A percentile compares a stretch with the other conserved stretches of the same genome.
Evolutionary conservation across 2,888 invertebrate genomes (phyloP).

Genomic region (Tenthredo livida): DNA sequence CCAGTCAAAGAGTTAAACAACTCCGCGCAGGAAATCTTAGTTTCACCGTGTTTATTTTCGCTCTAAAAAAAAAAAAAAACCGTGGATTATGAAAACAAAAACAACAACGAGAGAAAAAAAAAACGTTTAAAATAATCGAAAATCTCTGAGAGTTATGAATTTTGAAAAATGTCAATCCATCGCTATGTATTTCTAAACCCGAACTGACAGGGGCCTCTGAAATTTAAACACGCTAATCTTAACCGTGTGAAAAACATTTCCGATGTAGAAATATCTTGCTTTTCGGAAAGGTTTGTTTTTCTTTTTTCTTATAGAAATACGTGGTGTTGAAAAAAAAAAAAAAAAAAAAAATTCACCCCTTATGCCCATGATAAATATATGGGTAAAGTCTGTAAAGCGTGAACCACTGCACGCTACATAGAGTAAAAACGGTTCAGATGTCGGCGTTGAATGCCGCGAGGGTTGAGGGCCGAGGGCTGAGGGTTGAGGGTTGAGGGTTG

Average conservation of each 20-base stretch:
- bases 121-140: background rate
- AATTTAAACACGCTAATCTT: background rate
- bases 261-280: background rate
- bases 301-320: too few species aligned
- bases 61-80: background rate
- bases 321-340: background rate
- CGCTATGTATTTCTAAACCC: background rate
- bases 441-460: constrained; percentile 37
- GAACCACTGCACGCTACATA: constrained; percentile 10
- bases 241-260: background rate
- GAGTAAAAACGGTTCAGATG: constrained; percentile 27
- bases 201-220: background rate
- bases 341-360: background rate
- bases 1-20: background rate
- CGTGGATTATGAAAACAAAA: background rate
- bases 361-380: constrained; percentile 1
- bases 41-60: background rate
- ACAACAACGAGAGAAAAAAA: background rate
- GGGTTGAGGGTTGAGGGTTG: constrained; percentile 12
- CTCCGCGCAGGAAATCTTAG: background rate
- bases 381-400: constrained; percentile 8
- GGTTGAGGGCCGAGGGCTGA: constrained; percentile 18
- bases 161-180: background rate
- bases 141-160: background rate
- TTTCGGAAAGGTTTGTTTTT: too few species aligned